Conservation (phyloP, 2,113 vertebrate genomes). For the Stigmatopora nigra region DNA sequence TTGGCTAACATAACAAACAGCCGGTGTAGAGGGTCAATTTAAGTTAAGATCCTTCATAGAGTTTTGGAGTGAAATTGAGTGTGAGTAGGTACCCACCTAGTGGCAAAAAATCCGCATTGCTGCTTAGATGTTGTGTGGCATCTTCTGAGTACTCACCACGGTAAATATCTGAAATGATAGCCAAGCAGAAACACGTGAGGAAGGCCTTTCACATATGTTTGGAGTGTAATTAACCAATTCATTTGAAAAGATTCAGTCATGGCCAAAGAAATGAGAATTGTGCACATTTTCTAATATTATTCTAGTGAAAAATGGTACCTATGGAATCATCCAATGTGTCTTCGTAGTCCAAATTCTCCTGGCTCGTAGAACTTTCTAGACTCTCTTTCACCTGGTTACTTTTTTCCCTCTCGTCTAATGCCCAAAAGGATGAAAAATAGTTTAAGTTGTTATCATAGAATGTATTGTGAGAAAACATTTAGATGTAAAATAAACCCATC, state of each 20-base stretch:
- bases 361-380: not conserved
- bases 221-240: not conserved
- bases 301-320: conserved; percentile 26
- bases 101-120: conserved; percentile 2
- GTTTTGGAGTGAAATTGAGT: not conserved
- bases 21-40: not conserved
- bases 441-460: not conserved
- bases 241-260: not conserved
- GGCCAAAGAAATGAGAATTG: too few species aligned
- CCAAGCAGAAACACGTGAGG: not conserved
- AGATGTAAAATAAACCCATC: not conserved
- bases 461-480: not conserved
- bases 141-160: not conserved
- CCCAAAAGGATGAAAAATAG: not conserved
- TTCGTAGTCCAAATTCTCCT: not conserved
- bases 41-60: not conserved
- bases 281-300: not conserved
- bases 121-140: not conserved
- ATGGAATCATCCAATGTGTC: conserved; percentile 5
- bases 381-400: conserved; percentile 2
- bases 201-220: not conserved
- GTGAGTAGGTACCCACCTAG: conserved; percentile 39
- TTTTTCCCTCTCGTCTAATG: conserved; percentile 14
- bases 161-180: conserved; percentile 50
- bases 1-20: not conserved